Base-by-base conservation (phyloP, 1,140 invertebrate genomes). In the Pseudomyrmex concolor region DNA sequence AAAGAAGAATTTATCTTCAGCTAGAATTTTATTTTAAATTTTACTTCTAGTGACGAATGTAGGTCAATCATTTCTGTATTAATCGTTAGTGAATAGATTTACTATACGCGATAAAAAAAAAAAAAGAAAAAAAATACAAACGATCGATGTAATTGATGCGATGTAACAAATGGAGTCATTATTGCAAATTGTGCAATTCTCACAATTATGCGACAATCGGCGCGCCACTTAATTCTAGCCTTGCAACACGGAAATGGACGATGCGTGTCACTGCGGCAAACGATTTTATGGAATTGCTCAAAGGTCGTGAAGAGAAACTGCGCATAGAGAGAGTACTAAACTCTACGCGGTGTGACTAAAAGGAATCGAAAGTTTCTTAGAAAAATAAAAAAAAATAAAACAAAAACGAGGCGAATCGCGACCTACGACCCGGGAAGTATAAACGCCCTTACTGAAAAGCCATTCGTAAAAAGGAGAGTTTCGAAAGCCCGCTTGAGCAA, bases 191-290 rank as follows among this genome's bases (percentile, higher is more conserved):
- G 45, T n/a, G 17, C 25, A 57, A 80, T 70, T 59, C 0, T 1
- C 43, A 12, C 76, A 70, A 59, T 78, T 66, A 68, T 34, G 48
- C 73, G 60, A 76, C 62, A 59, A 57, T 60, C n/a, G 19, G 1
- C 54, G 34, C 50, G 63, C 9, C 10, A 48, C 7, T 78, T 68
- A 55, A 15, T 9, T 55, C 9, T 48, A 54, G 12, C 66, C 66
- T 80, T 80, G 66, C 25, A 1, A 57, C 34, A 7, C 22, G n/a
- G n/a, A 25, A 78, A 50, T 34, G 43, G 8, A 34, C 34, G 64
- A 34, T 13, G 50, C 54, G 63, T 59, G 17, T 10, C 4, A 9
- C 19, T 45, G 43, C 51, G 19, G 43, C 64, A 50, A 70, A 48
- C 25, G 54, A n/a, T 80, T 50, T 57, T 34, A 9, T 17, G 64